Conservation (phyloP, 2,888 invertebrate species). For the Caenorhabditis sp. region DNA sequence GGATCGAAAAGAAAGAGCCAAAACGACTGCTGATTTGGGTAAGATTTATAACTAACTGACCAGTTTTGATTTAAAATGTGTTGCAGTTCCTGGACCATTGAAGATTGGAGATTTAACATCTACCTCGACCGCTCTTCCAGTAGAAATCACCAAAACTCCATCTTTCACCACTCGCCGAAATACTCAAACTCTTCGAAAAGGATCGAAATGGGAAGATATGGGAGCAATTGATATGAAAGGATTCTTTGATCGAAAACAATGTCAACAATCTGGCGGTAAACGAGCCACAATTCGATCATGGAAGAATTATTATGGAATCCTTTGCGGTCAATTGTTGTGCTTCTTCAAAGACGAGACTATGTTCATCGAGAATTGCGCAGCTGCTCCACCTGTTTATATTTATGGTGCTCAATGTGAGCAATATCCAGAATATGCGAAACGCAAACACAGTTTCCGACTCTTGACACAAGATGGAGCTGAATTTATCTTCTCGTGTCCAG, state of each 20-base stretch:
- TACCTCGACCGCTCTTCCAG: conserved; percentile 16
- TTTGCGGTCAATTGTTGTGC: conserved; percentile 94
- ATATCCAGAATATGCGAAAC: conserved; percentile 92
- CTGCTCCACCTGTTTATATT: conserved; percentile 73
- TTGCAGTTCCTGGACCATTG: conserved; percentile 27
- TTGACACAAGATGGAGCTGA: conserved; percentile 89
- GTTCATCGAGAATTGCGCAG: conserved; percentile 82
- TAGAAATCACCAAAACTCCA: conserved; percentile 78
- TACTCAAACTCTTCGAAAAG: conserved; percentile 57
- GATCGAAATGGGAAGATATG: conserved; percentile 62
- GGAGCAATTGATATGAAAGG: conserved; percentile 68
- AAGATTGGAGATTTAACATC: conserved; percentile 24
- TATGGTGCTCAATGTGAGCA: conserved; percentile 82
- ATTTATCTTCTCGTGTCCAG: conserved; percentile 85
- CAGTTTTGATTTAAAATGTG: conserved; percentile 6
- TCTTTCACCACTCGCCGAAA: conserved; percentile 85
- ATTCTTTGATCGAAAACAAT: conserved; percentile 90
- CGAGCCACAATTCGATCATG: conserved; percentile 92
- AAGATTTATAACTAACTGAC: not conserved
- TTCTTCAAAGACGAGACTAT: conserved; percentile 93
- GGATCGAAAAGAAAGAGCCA: conserved; percentile 51
- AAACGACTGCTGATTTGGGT: conserved; percentile 53
- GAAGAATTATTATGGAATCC: conserved; percentile 91
- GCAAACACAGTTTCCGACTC: conserved; percentile 81
- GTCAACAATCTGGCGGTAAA: conserved; percentile 89